Conservation (phyloP, 2,888 invertebrate genomes). For the Strigamia crassipes region DNA sequence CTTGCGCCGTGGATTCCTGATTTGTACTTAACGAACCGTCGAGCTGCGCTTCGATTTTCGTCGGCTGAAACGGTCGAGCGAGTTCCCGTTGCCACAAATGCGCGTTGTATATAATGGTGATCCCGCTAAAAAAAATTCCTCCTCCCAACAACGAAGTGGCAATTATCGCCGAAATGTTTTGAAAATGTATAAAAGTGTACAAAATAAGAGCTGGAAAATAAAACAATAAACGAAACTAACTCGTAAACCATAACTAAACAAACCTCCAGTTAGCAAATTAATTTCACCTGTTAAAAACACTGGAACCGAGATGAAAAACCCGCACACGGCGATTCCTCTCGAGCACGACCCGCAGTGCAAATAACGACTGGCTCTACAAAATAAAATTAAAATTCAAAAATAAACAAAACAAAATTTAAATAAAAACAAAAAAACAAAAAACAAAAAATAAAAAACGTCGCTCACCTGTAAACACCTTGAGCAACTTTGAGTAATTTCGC, state of each 20-base stretch:
- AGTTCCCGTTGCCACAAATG: slow-evolving; percentile 83
- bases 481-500: slow-evolving; percentile 87
- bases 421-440: too few relatives aligned
- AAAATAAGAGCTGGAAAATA: slow-evolving; percentile 92
- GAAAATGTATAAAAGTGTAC: slow-evolving; percentile 89
- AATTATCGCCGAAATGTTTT: slow-evolving; percentile 87
- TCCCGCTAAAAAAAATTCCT: slow-evolving; percentile 88
- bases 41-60: background rate
- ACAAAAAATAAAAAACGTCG: background rate
- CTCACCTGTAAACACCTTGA: slow-evolving; percentile 73
- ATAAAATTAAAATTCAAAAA: slow-evolving; percentile 12
- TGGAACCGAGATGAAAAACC: slow-evolving; percentile 92
- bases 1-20: background rate
- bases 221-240: too few relatives aligned
- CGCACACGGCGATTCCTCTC: slow-evolving; percentile 86
- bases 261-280: background rate
- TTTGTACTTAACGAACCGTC: background rate
- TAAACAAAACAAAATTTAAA: too few relatives aligned
- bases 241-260: too few relatives aligned
- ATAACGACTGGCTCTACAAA: slow-evolving; percentile 82
- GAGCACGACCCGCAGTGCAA: slow-evolving; percentile 89
- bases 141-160: slow-evolving; percentile 88
- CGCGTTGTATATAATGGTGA: slow-evolving; percentile 92
- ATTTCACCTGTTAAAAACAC: slow-evolving; percentile 83
- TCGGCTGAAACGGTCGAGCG: background rate